These are phyloP conservation scores for Anoplius nigerrimus DNA, from an alignment of 2,888 invertebrate genomes.

Conservation along the genomic window DNA sequence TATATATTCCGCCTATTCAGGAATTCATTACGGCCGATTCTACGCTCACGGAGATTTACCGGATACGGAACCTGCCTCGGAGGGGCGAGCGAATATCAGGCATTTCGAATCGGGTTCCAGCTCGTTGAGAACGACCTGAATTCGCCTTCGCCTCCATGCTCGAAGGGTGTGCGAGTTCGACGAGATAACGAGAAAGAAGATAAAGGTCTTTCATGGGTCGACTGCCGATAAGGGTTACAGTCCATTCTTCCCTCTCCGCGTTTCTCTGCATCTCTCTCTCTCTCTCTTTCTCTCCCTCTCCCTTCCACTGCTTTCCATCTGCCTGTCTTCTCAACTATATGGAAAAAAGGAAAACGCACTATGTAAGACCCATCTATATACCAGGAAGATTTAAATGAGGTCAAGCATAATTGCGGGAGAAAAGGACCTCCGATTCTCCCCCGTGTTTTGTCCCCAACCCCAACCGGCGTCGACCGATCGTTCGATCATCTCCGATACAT, in stretches of 20 bases:
- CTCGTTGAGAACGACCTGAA: slow-evolving; percentile 45
- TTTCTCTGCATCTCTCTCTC: slow-evolving; percentile 21
- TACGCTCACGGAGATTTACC: slow-evolving; percentile 52
- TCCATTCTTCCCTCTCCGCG: not conserved
- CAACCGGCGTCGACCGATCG: too few relatives aligned
- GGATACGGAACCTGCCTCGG: slow-evolving; percentile 46
- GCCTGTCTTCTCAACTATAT: too few relatives aligned
- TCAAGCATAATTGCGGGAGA: too few relatives aligned
- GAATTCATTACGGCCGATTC: slow-evolving; percentile 65
- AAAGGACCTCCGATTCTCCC: too few relatives aligned
- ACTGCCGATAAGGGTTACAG: slow-evolving; percentile 18
- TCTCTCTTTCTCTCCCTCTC: slow-evolving; percentile 12
- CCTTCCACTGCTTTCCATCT: slow-evolving; percentile 26
- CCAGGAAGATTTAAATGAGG: too few relatives aligned
- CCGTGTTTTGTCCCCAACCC: too few relatives aligned
- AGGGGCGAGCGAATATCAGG: slow-evolving; percentile 43
- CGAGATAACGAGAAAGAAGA: slow-evolving; percentile 40
- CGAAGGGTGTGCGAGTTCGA: slow-evolving; percentile 14
- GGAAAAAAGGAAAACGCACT: too few relatives aligned
- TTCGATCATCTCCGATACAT: too few relatives aligned
- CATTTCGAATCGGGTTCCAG: slow-evolving; percentile 45
- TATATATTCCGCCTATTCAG: slow-evolving; percentile 58
- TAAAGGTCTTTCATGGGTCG: slow-evolving; percentile 34
- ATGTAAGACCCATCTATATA: too few relatives aligned
- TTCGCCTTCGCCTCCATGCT: slow-evolving; percentile 27